A percentile compares a stretch with the other conserved stretches of the same genome.
These are phyloP conservation scores for Apeira syringaria DNA, from an alignment of 2,888 invertebrate species.

Conservation along the genomic window DNA sequence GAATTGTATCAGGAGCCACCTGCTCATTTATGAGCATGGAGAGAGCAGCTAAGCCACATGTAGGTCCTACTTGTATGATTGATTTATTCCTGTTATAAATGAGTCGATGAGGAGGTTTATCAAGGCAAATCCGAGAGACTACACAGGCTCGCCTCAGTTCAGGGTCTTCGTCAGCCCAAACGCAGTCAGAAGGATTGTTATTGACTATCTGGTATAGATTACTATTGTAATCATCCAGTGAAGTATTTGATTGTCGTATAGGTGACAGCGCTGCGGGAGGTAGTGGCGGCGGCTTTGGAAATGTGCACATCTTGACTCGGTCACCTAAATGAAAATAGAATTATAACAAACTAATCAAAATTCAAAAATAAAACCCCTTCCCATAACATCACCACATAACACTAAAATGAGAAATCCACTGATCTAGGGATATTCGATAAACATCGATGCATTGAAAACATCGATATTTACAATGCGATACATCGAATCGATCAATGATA, in stretches of 20 bases:
- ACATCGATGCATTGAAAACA: too few species aligned
- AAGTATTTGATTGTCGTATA: constrained; percentile 4
- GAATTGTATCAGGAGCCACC: constrained; percentile 80
- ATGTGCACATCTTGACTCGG: constrained; percentile 62
- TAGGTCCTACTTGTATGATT: constrained; percentile 85
- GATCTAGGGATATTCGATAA: too few species aligned
- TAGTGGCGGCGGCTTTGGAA: constrained; percentile 60
- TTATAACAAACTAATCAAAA: too few species aligned
- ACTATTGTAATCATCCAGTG: constrained; percentile 20
- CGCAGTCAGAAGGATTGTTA: constrained; percentile 61
- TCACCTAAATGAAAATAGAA: too few species aligned
- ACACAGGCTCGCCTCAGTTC: constrained; percentile 84
- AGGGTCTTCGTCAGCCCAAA: constrained; percentile 83
- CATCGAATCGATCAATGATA: too few species aligned
- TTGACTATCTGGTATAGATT: constrained; percentile 19
- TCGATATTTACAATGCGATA: too few species aligned
- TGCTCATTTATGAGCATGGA: constrained; percentile 88
- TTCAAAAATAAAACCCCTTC: too few species aligned
- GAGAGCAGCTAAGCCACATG: constrained; percentile 94
- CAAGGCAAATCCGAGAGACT: constrained; percentile 77
- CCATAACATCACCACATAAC: too few species aligned
- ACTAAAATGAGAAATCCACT: too few species aligned
- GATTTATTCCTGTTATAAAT: constrained; percentile 66
- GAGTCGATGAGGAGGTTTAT: constrained; percentile 73
- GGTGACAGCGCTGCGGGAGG: constrained; percentile 32